Evolutionary conservation across 2,888 invertebrate genomes (phyloP), one percentile per base, ranked within the genome.

Genomic region (Priocnemis perturbator): DNA sequence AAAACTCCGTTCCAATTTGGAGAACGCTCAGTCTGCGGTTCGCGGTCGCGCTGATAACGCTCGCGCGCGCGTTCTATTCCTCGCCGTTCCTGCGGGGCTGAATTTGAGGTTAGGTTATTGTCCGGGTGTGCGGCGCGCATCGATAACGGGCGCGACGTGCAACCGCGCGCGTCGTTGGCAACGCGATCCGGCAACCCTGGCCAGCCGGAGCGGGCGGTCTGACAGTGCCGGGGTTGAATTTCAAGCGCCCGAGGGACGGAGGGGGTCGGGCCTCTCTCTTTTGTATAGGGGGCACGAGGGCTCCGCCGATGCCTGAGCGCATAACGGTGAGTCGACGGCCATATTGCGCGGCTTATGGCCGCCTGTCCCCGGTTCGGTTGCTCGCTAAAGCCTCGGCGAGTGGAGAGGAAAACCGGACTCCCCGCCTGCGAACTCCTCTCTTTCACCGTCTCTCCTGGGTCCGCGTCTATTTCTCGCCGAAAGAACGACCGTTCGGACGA

Each of bases 271-370:
- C 80, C 84, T 83, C 82, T 84, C 79, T 80, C 81, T 80, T 80
- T 84, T 83, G 81, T 81, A 83, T 84, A 84, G 77, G 82, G 84
- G 81, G 81, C 84, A 83, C 84, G 81, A 83, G 85, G 81, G 82
- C 78, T 80, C 76, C 74, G 63, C 61, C 79, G 78, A 75, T 79
- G 78, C 72, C 72, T 77, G 76, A 74, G 79, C 79, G 78, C 82
- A 85, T 86, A 86, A 87, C 87, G 87, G 86, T 87, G 86, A 82
- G 84, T 74, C 74, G 80, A 77, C 79, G 78, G 80, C 82, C 84
- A 81, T 86, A 83, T 84, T 84, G 84, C 80, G 82, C 76, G 81
- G 85, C 84, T 85, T 85, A 86, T 84, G 82, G 81, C 81, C 79
- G 83, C 78, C 81, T 82, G 79, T 37, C 37, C 76, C 71, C 64